Evolutionary conservation across 1,140 invertebrate genomes (phyloP).

Genomic region (Panagrolaimus sp.): DNA sequence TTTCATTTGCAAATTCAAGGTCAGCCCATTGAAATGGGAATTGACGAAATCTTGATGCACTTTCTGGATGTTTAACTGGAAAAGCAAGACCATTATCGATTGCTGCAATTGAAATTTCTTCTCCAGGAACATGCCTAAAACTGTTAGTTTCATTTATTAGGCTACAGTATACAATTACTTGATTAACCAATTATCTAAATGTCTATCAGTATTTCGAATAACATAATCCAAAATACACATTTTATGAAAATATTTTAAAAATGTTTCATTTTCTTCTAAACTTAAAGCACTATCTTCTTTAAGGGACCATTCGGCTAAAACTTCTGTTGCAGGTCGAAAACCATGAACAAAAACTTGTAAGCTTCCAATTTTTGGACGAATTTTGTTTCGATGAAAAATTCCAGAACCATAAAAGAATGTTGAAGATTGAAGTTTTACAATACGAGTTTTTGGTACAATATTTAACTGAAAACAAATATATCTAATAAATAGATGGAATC

Average conservation of each 20-base stretch:
- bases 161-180: slow-evolving; percentile 28
- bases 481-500: too few relatives aligned
- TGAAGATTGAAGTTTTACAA: slow-evolving; percentile 45
- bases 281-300: too few relatives aligned
- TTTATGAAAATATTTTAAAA: slow-evolving; percentile 45
- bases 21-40: slow-evolving; percentile 47
- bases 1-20: slow-evolving; percentile 40
- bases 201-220: slow-evolving; percentile 51
- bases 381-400: slow-evolving; percentile 34
- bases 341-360: slow-evolving; percentile 51
- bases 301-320: slow-evolving; percentile 46
- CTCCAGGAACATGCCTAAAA: slow-evolving; percentile 49
- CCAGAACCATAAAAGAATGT: slow-evolving; percentile 44
- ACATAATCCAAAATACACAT: slow-evolving; percentile 49
- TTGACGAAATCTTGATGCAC: slow-evolving; percentile 41
- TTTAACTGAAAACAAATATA: slow-evolving; percentile 41
- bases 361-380: slow-evolving; percentile 49
- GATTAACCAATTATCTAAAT: slow-evolving; percentile 50
- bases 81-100: slow-evolving; percentile 54
- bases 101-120: slow-evolving; percentile 45
- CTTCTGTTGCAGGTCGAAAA: slow-evolving; percentile 37
- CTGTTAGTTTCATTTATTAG: too few relatives aligned
- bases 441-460: slow-evolving; percentile 49
- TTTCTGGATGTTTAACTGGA: slow-evolving; percentile 50
- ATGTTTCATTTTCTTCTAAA: slow-evolving; percentile 32